Conservation (phyloP, 1,140 invertebrate genomes). For the Drosophila pruinosa region DNA sequence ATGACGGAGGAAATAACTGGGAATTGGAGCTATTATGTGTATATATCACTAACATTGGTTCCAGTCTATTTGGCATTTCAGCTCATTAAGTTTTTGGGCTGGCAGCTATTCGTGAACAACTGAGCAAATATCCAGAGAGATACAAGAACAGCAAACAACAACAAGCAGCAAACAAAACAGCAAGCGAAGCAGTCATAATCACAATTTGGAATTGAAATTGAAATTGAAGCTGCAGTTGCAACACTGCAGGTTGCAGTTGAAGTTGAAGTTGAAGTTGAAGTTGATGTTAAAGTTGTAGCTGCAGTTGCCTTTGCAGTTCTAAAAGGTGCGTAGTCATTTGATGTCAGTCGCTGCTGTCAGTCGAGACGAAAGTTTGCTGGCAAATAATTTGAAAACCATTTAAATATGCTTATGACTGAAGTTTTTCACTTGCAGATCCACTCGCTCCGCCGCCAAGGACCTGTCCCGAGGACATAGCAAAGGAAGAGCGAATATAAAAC, state of each 20-base stretch:
- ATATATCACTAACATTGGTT: slow-evolving; percentile 76
- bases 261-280: neutral
- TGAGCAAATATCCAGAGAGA: slow-evolving; percentile 49
- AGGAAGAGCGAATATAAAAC: slow-evolving; percentile 24
- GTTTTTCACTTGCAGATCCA: slow-evolving; percentile 43
- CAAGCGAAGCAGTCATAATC: slow-evolving; percentile 3
- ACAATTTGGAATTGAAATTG: slow-evolving; percentile 24
- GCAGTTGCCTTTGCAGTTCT: neutral
- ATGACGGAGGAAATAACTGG: slow-evolving; percentile 82
- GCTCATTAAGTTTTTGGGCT: slow-evolving; percentile 82
- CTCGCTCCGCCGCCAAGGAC: slow-evolving; percentile 9
- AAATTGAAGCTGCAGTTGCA: slow-evolving; percentile 17
- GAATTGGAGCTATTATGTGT: slow-evolving; percentile 80
- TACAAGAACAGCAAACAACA: neutral
- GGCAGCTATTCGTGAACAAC: slow-evolving; percentile 82
- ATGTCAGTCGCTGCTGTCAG: slow-evolving; percentile 45
- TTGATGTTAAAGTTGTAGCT: neutral
- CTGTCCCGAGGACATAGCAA: neutral
- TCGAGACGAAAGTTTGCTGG: neutral
- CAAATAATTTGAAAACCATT: slow-evolving; percentile 52
- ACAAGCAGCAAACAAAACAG: neutral
- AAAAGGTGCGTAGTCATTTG: slow-evolving; percentile 69
- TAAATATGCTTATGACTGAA: slow-evolving; percentile 61
- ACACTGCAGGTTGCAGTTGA: neutral
- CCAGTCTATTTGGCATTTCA: slow-evolving; percentile 83